Percentiles rank a stretch among this genome's conserved stretches.
Conservation (phyloP, 2,888 invertebrate genomes). For the Cataglyphis rosenhaueri region DNA sequence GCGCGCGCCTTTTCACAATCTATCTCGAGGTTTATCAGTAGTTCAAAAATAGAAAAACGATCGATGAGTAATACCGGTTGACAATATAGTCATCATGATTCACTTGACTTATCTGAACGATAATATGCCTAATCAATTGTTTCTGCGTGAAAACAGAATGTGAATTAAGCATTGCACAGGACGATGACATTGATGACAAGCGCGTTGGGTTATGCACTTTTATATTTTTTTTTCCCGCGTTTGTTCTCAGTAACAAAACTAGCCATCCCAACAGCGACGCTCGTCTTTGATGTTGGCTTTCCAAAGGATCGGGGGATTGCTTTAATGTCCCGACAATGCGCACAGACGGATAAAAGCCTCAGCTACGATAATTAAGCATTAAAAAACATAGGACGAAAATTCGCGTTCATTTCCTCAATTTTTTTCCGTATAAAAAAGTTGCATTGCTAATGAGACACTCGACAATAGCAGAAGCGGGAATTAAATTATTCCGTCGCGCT, state of each 20-base stretch:
- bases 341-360: slow-evolving; percentile 1
- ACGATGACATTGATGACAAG: slow-evolving; percentile 24
- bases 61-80: slow-evolving; percentile 28
- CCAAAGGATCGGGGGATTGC: neutral
- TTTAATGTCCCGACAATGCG: slow-evolving; percentile 20
- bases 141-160: slow-evolving; percentile 8
- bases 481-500: slow-evolving; percentile 16
- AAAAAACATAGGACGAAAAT: slow-evolving; percentile 19
- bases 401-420: neutral
- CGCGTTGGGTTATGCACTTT: neutral
- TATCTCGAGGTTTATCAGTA: slow-evolving; percentile 24
- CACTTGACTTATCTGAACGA: slow-evolving; percentile 28
- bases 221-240: neutral
- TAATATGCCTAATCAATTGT: slow-evolving; percentile 28
- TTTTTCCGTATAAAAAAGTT: slow-evolving; percentile 5
- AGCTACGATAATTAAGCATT: slow-evolving; percentile 37
- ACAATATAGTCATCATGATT: slow-evolving; percentile 31
- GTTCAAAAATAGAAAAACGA: slow-evolving; percentile 14
- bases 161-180: neutral
- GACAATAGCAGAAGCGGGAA: slow-evolving; percentile 6
- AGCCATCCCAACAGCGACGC: neutral
- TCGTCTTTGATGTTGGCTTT: slow-evolving; percentile 32
- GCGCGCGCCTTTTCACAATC: neutral
- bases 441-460: neutral
- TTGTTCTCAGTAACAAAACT: neutral